A percentile compares a stretch with the other conserved stretches of the same genome.
Conservation (phyloP, 2,888 invertebrate species). For the Clivina fossor region DNA sequence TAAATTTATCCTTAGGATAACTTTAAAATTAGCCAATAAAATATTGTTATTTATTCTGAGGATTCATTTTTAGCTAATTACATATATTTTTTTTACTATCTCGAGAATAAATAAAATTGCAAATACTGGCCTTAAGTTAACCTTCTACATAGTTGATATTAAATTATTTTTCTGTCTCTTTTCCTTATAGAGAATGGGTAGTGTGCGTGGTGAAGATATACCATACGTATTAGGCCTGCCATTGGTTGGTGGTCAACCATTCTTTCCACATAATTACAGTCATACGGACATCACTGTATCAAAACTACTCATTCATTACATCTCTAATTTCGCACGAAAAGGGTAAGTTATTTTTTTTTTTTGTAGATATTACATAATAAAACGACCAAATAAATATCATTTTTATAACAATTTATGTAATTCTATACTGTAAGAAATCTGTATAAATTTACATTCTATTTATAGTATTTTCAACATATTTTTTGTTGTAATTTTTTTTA, state of each 20-base stretch:
- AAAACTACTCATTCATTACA: constrained; percentile 77
- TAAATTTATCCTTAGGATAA: no score
- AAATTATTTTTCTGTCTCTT: constrained; percentile 9
- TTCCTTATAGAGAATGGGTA: constrained; percentile 68
- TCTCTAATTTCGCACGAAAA: constrained; percentile 83
- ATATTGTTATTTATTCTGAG: no score
- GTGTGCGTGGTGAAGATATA: constrained; percentile 84
- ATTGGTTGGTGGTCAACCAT: constrained; percentile 64
- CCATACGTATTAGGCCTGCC: constrained; percentile 84
- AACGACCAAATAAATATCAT: background rate
- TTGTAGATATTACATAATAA: background rate
- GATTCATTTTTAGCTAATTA: no score
- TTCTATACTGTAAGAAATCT: background rate
- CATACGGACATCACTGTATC: constrained; percentile 76
- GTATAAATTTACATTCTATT: no score
- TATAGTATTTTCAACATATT: no score
- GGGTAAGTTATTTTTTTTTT: constrained; percentile 65
- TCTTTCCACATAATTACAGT: constrained; percentile 77
- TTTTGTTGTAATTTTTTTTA: no score
- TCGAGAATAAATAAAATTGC: no score
- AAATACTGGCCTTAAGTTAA: no score
- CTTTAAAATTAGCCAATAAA: no score
- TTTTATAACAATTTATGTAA: background rate
- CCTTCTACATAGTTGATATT: no score
- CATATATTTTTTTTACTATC: no score